phyloP scores from a whole-genome alignment of 30 jellyfish, hydroid and myxozoan genomes.

The Chironex yamaguchii region DNA sequence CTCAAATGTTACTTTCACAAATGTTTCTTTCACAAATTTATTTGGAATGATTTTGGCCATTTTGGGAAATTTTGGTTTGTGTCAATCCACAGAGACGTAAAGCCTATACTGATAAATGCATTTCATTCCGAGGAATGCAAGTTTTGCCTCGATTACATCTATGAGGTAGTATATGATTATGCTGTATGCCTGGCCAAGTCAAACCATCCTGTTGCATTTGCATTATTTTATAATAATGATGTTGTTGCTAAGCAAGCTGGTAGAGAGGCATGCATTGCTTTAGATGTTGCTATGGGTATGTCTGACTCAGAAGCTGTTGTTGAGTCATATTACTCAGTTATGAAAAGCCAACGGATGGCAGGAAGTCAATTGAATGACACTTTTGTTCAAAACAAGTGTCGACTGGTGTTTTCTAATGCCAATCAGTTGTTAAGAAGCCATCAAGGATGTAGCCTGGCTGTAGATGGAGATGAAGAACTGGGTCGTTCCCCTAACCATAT shows the following conservation, averaged over 20 bases:
- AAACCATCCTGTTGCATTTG: too few species aligned
- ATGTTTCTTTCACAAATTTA: too few species aligned
- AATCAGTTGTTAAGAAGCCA: background rate
- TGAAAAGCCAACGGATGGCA: conserved; percentile 5
- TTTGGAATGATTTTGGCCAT: too few species aligned
- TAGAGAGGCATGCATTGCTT: conserved; percentile 5
- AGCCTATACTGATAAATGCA: too few species aligned
- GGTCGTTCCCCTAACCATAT: conserved; percentile 23
- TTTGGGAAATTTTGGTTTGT: too few species aligned
- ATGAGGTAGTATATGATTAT: too few species aligned
- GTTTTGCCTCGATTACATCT: too few species aligned
- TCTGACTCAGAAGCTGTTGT: conserved; percentile 49
- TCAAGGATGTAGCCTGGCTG: conserved; percentile 17
- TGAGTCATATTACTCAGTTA: conserved; percentile 22
- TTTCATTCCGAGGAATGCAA: too few species aligned
- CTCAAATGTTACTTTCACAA: too few species aligned
- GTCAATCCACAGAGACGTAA: too few species aligned
- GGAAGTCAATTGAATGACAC: conserved; percentile 44
- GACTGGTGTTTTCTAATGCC: conserved; percentile 39
- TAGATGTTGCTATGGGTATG: conserved; percentile 27
- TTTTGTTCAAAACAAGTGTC: background rate
- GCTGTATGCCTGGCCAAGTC: too few species aligned
- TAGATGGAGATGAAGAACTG: conserved; percentile 7
- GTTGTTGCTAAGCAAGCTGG: background rate
- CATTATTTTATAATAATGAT: conserved; percentile 18